Evolutionary conservation across 2,113 vertebrate species (phyloP).

Genomic region (Drymodes brunneopygia): DNA sequence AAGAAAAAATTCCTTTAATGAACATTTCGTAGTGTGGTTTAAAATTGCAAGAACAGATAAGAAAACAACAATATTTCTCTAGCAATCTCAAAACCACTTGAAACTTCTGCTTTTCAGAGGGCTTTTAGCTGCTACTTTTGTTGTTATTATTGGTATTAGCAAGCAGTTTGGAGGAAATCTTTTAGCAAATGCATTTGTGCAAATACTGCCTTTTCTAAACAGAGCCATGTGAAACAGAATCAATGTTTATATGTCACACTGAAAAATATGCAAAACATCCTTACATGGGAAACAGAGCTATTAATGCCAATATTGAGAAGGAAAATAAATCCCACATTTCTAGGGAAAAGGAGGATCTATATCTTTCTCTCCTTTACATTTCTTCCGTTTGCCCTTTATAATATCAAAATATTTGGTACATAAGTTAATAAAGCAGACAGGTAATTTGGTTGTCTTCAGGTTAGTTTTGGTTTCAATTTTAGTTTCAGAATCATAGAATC

Average conservation of each 20-base stretch:
- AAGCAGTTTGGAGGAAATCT: background rate
- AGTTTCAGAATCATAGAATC: background rate
- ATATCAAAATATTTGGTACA: rapidly evolving
- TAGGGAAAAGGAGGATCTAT: background rate
- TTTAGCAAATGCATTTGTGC: background rate
- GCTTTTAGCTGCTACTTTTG: background rate
- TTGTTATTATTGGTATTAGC: background rate
- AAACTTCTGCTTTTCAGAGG: background rate
- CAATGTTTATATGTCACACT: background rate
- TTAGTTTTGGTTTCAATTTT: background rate
- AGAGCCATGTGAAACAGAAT: background rate
- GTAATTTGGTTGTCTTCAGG: background rate
- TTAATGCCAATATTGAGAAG: background rate
- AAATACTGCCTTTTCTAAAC: background rate
- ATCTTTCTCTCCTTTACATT: background rate
- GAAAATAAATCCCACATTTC: background rate
- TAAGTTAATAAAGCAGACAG: background rate
- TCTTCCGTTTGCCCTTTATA: background rate
- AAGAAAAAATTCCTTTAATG: background rate
- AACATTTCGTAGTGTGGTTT: background rate
- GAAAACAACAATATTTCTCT: background rate
- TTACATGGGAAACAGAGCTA: background rate
- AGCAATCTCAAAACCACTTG: background rate
- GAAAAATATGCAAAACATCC: background rate
- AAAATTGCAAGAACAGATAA: background rate